Evolutionary conservation across 2,888 invertebrate genomes (phyloP).

Genomic region (Serrognathus titanus): DNA sequence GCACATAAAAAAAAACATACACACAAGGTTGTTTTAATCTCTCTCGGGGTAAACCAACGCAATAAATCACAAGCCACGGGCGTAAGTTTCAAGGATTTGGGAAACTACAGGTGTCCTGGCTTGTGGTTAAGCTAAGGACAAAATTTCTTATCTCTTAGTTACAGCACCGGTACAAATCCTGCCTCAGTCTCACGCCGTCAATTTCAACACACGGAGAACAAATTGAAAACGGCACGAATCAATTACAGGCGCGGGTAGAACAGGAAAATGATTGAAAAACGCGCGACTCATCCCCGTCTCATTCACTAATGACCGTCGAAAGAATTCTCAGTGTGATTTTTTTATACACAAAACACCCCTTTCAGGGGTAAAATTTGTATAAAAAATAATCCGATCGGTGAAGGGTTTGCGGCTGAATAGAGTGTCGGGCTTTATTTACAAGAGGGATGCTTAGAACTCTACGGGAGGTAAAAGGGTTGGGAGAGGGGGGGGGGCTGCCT

Average conservation of each 20-base stretch:
- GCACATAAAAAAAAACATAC: too few species aligned
- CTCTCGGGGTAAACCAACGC: neutral
- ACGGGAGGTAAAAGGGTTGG: constrained; percentile 40
- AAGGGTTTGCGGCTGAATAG: constrained; percentile 49
- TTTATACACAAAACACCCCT: constrained; percentile 46
- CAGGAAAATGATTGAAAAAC: neutral
- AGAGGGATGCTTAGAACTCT: constrained; percentile 30
- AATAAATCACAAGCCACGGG: constrained; percentile 14
- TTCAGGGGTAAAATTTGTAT: constrained; percentile 42
- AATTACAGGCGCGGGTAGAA: neutral
- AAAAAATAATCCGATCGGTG: constrained; percentile 49
- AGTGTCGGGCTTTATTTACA: constrained; percentile 47
- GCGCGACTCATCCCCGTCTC: constrained; percentile 5
- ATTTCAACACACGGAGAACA: too few species aligned
- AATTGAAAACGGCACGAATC: neutral
- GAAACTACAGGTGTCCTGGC: constrained; percentile 16
- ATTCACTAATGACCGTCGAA: constrained; percentile 31
- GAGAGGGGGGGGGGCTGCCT: constrained; percentile 25
- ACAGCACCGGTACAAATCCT: constrained; percentile 5
- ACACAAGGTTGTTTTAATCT: too few species aligned
- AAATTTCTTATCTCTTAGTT: constrained; percentile 14
- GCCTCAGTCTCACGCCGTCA: too few species aligned
- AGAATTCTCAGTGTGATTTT: constrained; percentile 37
- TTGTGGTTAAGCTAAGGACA: constrained; percentile 8
- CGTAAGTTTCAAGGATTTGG: constrained; percentile 12